Conservation (phyloP, 2,797 vertebrate genomes). For the Lepus townsendii region DNA sequence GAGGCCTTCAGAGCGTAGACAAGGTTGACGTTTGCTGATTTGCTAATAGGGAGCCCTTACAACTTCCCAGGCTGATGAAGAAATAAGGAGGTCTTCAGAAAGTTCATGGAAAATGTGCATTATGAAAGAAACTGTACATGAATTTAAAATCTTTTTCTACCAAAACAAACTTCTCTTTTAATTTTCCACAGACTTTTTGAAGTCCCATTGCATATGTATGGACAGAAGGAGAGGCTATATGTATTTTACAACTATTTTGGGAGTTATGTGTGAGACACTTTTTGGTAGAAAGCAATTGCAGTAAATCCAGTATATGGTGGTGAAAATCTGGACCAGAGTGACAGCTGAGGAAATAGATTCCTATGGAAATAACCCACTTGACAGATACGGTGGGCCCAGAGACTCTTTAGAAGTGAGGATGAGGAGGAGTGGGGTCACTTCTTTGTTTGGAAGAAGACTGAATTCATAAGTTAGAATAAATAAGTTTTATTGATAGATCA, state of each 20-base stretch:
- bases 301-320: neutral
- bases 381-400: neutral
- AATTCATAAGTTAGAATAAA: neutral
- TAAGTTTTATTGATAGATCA: neutral
- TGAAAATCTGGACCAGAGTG: neutral
- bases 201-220: neutral
- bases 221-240: neutral
- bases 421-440: neutral
- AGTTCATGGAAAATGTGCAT: no score
- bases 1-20: neutral
- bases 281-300: neutral
- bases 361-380: neutral
- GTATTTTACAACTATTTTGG: neutral
- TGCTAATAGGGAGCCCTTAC: neutral
- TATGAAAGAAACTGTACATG: no score
- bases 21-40: neutral
- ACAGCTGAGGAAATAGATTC: neutral
- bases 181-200: no score
- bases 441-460: neutral
- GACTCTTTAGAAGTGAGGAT: neutral
- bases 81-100: neutral
- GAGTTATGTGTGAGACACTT: neutral
- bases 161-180: no score
- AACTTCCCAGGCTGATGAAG: neutral
- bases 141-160: no score